Evolutionary conservation across 1,140 invertebrate genomes (phyloP).

Genomic region (Stegodyphus mimosarum): DNA sequence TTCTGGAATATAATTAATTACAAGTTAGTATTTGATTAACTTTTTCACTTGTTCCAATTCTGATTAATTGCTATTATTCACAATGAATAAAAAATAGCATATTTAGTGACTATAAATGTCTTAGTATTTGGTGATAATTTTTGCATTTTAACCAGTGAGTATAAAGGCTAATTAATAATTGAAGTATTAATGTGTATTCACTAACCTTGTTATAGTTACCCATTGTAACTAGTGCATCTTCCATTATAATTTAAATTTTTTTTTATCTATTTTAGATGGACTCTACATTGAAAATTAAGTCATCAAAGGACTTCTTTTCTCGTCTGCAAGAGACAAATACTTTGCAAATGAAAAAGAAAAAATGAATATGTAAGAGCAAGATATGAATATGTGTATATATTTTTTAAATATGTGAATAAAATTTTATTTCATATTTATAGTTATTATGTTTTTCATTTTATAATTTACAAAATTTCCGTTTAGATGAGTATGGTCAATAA

Average conservation of each 20-base stretch:
- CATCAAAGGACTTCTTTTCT: slow-evolving; percentile 84
- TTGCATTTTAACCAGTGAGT: no score
- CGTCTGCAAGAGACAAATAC: slow-evolving; percentile 77
- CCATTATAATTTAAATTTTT: neutral
- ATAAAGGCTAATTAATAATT: no score
- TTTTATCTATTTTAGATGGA: slow-evolving; percentile 1
- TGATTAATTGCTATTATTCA: no score
- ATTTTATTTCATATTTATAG: neutral
- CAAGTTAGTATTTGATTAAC: no score
- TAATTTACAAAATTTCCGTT: no score
- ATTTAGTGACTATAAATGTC: no score
- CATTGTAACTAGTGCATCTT: neutral
- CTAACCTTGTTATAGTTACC: no score
- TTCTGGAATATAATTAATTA: no score
- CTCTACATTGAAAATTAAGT: slow-evolving; percentile 75
- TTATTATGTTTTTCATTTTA: neutral
- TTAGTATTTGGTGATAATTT: no score
- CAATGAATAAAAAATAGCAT: no score
- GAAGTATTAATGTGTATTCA: no score
- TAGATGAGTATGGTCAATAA: neutral
- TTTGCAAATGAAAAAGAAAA: neutral
- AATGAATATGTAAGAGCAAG: neutral
- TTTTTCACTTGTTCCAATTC: no score
- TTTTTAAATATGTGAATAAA: neutral
- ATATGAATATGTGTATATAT: neutral